A percentile compares a stretch with the other conserved stretches of the same genome.
phyloP scores from a whole-genome alignment of 2,888 invertebrate species.

The Slavum lentiscoides region DNA sequence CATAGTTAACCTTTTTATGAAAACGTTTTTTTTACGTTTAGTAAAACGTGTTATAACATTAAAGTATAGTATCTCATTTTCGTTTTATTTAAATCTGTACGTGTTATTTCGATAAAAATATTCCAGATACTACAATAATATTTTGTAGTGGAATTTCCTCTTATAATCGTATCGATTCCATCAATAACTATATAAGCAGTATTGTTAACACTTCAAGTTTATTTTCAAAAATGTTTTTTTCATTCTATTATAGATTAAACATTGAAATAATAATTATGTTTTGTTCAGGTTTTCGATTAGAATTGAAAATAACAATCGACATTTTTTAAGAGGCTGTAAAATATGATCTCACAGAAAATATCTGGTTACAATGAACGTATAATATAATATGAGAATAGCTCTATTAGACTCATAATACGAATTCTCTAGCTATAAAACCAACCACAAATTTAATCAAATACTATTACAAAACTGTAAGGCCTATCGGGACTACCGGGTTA shows the following conservation, averaged over 20 bases:
- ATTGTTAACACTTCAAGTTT: neutral
- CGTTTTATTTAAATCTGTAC: conserved; percentile 10
- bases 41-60: neutral
- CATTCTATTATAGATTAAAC: neutral
- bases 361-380: conserved; percentile 11
- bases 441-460: conserved; percentile 49
- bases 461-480: conserved; percentile 27
- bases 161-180: neutral
- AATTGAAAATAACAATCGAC: neutral
- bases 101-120: conserved; percentile 26
- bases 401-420: conserved; percentile 31
- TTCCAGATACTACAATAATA: neutral
- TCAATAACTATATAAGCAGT: neutral
- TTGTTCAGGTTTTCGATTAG: neutral
- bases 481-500: conserved; percentile 20
- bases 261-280: conserved; percentile 1
- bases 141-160: neutral
- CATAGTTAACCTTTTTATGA: neutral
- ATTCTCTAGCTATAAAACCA: conserved; percentile 30
- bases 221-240: too few relatives aligned
- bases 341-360: neutral
- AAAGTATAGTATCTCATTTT: conserved; percentile 6
- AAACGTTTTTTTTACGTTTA: neutral
- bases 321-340: neutral
- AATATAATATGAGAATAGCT: conserved; percentile 27